Base-by-base conservation (phyloP, 2,888 invertebrate species). In the Cephus pygmeus region DNA sequence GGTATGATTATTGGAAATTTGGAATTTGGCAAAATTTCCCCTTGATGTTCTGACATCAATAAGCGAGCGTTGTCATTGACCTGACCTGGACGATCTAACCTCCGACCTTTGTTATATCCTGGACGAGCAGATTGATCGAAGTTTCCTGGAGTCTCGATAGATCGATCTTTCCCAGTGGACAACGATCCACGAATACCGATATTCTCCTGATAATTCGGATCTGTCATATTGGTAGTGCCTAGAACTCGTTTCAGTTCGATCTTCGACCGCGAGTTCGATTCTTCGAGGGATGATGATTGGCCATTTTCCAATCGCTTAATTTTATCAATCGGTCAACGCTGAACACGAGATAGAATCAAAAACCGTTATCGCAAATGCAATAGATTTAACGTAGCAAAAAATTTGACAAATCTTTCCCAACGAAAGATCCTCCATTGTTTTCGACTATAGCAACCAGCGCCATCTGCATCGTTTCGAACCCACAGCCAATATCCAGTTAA, bases 1-100 rank as follows among this genome's bases (percentile, higher is more conserved):
- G 80, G 79, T 31, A 77, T 77, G 31, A 78, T 40, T 69, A 79
- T 71, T 15, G 78, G 76, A 73, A 80, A 75, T 75, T 80, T 79
- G 69, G 75, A 73, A 79, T 80, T 75, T 31, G 77, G 77, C 31
- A 76, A 36, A 73, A 78, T 81, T 56, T 73, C 69, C 23, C 9
- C 56, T 40, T 79, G 71, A 11, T 77, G 71, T 11, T 79, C 79
- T 33, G 76, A 74, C 56, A 77, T 74, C 35, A 73, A 15, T 79
- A 75, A 73, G 68, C 73, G 34, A 77, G 36, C 31, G 33, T 71
- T 71, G 12, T 23, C 77, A 75, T 34, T n/a, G 69, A 33, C 69
- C 68, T 68, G 77, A 40, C 71, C 76, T n/a, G 79, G 77, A 76
- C 78, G 79, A n/a, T 75, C 75, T 56, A 77, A 73, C 73, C 73